A percentile compares a stretch with the other conserved stretches of the same genome.
These are phyloP conservation scores for Dendrolimus kikuchii DNA, from an alignment of 1,140 invertebrate genomes.

Conservation along the genomic window DNA sequence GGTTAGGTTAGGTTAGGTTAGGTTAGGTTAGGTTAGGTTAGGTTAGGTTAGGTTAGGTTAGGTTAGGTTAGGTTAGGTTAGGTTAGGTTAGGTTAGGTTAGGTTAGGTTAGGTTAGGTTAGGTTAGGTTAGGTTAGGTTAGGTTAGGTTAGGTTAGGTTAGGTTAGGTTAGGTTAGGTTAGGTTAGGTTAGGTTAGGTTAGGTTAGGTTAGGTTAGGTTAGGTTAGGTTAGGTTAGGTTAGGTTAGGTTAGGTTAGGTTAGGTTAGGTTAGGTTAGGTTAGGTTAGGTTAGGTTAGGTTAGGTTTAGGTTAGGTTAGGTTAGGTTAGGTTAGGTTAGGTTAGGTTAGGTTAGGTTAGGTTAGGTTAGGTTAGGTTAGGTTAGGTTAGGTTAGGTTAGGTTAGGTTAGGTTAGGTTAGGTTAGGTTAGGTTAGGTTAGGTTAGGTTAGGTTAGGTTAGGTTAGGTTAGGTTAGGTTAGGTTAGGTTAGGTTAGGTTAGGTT, in stretches of 20 bases:
- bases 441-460: conserved; percentile 16
- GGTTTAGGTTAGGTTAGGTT: conserved; percentile 19
- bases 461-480: too few relatives aligned
- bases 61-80: conserved; percentile 11
- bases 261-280: conserved; percentile 18
- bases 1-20: too few relatives aligned
- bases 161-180: conserved; percentile 25
- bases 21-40: conserved; percentile 13
- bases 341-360: conserved; percentile 28
- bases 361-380: conserved; percentile 25
- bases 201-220: conserved; percentile 17
- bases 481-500: conserved; percentile 13
- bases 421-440: conserved; percentile 19
- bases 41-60: conserved; percentile 12
- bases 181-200: conserved; percentile 19
- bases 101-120: conserved; percentile 11
- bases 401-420: conserved; percentile 8
- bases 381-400: conserved; percentile 7
- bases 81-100: conserved; percentile 11
- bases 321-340: conserved; percentile 19
- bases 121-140: conserved; percentile 8
- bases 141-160: conserved; percentile 17
- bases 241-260: conserved; percentile 17
- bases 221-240: conserved; percentile 22
- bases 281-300: conserved; percentile 21